Percentiles rank a stretch among this genome's conserved stretches.
These are phyloP conservation scores for Cyclophora albipunctata DNA, from an alignment of 2,888 invertebrate genomes.

Conservation along the genomic window DNA sequence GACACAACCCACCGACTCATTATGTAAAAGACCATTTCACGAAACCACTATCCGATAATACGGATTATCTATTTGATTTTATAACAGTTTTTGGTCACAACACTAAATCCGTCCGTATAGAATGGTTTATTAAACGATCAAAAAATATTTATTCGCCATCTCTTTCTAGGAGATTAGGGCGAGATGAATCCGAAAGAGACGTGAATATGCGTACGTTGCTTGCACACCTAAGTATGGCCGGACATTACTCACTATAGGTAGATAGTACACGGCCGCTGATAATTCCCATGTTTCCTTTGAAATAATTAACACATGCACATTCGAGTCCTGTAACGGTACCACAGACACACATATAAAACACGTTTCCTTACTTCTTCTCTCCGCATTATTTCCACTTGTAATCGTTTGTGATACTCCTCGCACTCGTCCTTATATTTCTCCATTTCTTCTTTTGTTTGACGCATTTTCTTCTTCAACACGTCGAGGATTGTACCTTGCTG, in stretches of 20 bases:
- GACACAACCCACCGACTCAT: constrained; percentile 35
- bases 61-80: constrained; percentile 19
- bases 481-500: constrained; percentile 96
- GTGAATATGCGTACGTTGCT: constrained; percentile 72
- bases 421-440: constrained; percentile 98
- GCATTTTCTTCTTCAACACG: constrained; percentile 99
- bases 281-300: constrained; percentile 44
- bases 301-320: constrained; percentile 43
- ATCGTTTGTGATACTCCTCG: constrained; percentile 95
- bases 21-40: constrained; percentile 31
- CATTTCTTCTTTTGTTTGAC: constrained; percentile 98
- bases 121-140: constrained; percentile 38
- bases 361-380: constrained; percentile 95
- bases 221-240: constrained; percentile 74
- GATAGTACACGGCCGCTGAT: constrained; percentile 62
- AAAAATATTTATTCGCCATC: constrained; percentile 53
- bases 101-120: constrained; percentile 41
- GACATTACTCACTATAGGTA: constrained; percentile 75
- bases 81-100: constrained; percentile 40
- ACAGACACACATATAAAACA: constrained; percentile 55
- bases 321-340: constrained; percentile 40
- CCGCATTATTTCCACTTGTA: constrained; percentile 96
- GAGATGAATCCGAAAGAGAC: constrained; percentile 63
- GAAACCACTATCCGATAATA: constrained; percentile 25
- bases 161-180: constrained; percentile 43